Conservation (phyloP, 2,113 vertebrate species). For the Todiramphus chloris region DNA sequence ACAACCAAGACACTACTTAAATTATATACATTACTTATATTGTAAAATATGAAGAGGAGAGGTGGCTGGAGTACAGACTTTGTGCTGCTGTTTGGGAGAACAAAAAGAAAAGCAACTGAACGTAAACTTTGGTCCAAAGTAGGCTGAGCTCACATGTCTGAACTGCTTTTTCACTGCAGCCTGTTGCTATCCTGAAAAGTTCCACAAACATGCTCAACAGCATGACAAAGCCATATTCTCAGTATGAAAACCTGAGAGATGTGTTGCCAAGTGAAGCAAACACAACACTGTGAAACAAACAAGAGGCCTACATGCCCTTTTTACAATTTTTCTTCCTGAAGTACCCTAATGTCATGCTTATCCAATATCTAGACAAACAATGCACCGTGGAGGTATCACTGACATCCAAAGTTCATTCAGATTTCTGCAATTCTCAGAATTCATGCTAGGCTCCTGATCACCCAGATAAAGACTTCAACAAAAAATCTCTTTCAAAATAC, state of each 20-base stretch:
- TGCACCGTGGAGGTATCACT: background rate
- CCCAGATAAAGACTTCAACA: background rate
- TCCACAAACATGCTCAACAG: background rate
- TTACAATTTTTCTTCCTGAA: background rate
- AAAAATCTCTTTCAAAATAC: background rate
- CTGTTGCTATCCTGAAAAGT: background rate
- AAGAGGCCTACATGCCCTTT: background rate
- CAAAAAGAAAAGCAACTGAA: background rate
- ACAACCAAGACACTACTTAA: background rate
- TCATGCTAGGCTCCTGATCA: background rate
- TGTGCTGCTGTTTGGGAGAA: background rate
- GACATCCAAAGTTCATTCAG: background rate
- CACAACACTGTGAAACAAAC: background rate
- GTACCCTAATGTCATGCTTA: background rate
- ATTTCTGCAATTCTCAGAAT: background rate
- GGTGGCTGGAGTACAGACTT: background rate
- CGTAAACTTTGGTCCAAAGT: background rate
- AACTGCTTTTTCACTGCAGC: background rate
- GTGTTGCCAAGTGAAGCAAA: background rate
- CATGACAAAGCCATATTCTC: background rate
- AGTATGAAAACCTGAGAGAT: background rate
- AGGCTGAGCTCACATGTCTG: background rate
- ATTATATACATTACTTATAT: too few relatives aligned
- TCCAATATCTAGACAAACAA: background rate
- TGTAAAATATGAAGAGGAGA: background rate